Base-by-base conservation (phyloP, 2,888 invertebrate species). In the Agonopterix alstromeriana region DNA sequence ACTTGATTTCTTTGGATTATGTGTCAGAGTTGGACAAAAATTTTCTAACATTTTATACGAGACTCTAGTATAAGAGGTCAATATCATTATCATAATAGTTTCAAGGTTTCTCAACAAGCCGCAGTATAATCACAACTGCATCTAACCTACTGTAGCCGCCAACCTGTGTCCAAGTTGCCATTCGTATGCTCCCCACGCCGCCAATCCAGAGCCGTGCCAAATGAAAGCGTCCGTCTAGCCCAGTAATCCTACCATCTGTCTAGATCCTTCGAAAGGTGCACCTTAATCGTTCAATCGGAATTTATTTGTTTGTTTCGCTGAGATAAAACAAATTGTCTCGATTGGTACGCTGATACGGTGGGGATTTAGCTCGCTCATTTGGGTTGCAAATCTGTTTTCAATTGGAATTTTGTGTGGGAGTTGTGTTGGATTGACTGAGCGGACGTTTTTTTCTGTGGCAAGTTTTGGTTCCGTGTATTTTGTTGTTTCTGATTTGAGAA, bases 211-310 rank as follows among this genome's bases (percentile, higher is more conserved):
- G 47, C 44, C 40, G 45, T 56, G 46, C 56, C 67, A 66, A 68
- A 70, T 71, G 67, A 71, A 69, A 69, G 59, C 62, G 61, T 61
- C 55, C 55, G 53, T 11, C 42, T 47, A 45, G 52, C 49, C 51
- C 56, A 50, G 10, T 76, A 76, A 76, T 70, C 73, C 73, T 53
- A 50, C 67, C 65, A 74, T 74, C 63, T 63, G 67, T 69, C 68
- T 70, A 56, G 70, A 73, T 77, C 62, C 61, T 69, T 73, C 73
- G 72, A 72, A 73, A 74, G 73, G 72, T 74, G 71, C 64, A 69
- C 76, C 76, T 82, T 78, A 79, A 82, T 82, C 80, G 75, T 63
- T 72, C 70, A 65, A 77, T 78, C 73, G 74, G 76, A 77, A 81
- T 82, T 80, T 77, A 81, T 80, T 76, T 77, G 67, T 76, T 70